Conservation (phyloP, 2,888 invertebrate species). For the Lagria hirta region DNA sequence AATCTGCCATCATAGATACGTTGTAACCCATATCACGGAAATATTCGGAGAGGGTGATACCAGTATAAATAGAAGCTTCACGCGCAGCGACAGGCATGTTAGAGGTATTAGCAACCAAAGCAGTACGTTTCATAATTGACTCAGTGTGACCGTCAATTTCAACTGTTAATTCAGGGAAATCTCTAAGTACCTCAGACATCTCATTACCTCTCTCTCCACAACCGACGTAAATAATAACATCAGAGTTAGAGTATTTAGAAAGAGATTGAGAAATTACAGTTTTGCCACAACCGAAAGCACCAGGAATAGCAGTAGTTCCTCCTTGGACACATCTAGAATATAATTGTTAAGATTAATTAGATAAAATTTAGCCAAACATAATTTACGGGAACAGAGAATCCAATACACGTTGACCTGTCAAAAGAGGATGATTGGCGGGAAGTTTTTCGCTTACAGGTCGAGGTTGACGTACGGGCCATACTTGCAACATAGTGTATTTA, state of each 20-base stretch:
- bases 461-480: slow-evolving; percentile 99
- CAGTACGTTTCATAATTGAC: slow-evolving; percentile 99
- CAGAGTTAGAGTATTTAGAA: slow-evolving; percentile 99
- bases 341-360: neutral
- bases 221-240: slow-evolving; percentile 98
- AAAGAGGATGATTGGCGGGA: slow-evolving; percentile 96
- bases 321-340: slow-evolving; percentile 87
- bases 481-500: slow-evolving; percentile 95
- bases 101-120: slow-evolving; percentile 98
- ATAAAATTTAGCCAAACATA: slow-evolving; percentile 4
- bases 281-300: slow-evolving; percentile 99
- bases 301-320: slow-evolving; percentile 98
- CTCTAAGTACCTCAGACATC: slow-evolving; percentile 99
- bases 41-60: slow-evolving; percentile 99
- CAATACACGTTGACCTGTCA: slow-evolving; percentile 97
- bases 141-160: slow-evolving; percentile 96
- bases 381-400: slow-evolving; percentile 97
- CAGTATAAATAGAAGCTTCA: slow-evolving; percentile 99
- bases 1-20: slow-evolving; percentile 99
- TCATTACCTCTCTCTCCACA: slow-evolving; percentile 99
- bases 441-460: slow-evolving; percentile 96
- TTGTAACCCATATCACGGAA: slow-evolving; percentile 99
- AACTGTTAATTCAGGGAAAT: slow-evolving; percentile 97
- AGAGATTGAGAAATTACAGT: slow-evolving; percentile 99
- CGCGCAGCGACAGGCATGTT: slow-evolving; percentile 99